phyloP scores from a whole-genome alignment of 2,797 vertebrate species.

The Diceros bicornis region DNA sequence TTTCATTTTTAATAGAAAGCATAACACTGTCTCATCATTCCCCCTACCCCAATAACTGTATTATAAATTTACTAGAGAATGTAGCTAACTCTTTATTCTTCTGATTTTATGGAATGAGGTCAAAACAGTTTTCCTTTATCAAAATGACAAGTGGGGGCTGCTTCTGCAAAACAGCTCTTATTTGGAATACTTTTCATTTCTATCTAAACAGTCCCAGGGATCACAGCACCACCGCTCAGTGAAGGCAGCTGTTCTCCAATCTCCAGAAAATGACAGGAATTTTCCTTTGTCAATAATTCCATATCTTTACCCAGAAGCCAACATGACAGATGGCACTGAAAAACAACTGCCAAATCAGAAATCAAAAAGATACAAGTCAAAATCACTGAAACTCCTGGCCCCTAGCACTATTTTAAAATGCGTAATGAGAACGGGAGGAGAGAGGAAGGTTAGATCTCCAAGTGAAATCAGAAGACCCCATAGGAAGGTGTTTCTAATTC shows the following conservation, averaged over 20 bases:
- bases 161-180: constrained; percentile 44
- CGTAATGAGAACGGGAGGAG: neutral
- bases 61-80: constrained; percentile 22
- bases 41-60: neutral
- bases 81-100: constrained; percentile 39
- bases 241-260: constrained; percentile 34
- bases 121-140: constrained; percentile 56
- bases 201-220: neutral
- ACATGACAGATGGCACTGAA: constrained; percentile 4
- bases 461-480: constrained; percentile 32
- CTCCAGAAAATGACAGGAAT: constrained; percentile 30
- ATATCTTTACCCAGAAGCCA: constrained; percentile 60
- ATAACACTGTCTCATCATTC: neutral
- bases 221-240: neutral
- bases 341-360: constrained; percentile 67
- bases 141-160: neutral
- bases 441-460: neutral
- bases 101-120: constrained; percentile 52
- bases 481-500: constrained; percentile 25
- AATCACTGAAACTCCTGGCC: constrained; percentile 26
- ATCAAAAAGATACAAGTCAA: constrained; percentile 3
- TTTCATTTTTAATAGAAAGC: constrained; percentile 60
- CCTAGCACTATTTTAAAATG: constrained; percentile 29
- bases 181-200: constrained; percentile 46
- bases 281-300: constrained; percentile 60